These are phyloP conservation scores for Alouatta palliata DNA, from an alignment of 2,113 vertebrate species.

Conservation along the genomic window DNA sequence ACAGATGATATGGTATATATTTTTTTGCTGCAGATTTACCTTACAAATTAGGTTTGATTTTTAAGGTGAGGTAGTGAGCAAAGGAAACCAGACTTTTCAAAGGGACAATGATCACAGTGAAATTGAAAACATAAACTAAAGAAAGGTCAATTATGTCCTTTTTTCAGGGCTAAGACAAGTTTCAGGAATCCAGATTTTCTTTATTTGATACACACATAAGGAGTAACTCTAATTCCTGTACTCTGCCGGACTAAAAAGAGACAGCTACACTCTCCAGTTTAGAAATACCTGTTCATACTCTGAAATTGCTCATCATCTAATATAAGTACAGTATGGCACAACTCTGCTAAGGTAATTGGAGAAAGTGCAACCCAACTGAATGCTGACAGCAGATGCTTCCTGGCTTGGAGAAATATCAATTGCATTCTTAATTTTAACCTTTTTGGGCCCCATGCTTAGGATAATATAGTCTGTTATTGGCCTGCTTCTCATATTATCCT, in stretches of 20 bases:
- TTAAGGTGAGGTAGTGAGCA: constrained; percentile 25
- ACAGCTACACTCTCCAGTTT: neutral
- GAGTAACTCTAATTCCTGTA: neutral
- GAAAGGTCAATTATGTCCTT: neutral
- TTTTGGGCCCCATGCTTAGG: neutral
- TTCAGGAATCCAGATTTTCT: neutral
- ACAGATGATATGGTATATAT: neutral
- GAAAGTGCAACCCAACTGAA: neutral
- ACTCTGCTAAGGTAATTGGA: neutral
- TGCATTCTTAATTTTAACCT: neutral
- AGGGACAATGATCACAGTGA: constrained; percentile 47
- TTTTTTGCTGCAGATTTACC: neutral
- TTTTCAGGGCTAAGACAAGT: neutral
- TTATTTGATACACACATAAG: neutral
- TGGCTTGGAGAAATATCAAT: neutral
- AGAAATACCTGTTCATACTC: neutral
- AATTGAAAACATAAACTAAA: constrained; percentile 54
- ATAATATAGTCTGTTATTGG: neutral
- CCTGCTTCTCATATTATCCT: neutral
- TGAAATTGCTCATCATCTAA: neutral
- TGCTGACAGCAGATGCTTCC: neutral
- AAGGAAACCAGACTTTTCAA: constrained; percentile 56
- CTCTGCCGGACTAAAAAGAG: neutral
- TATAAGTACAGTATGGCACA: neutral
- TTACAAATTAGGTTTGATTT: constrained; percentile 34